phyloP scores from a whole-genome alignment of 2,113 vertebrate genomes.

The Scomber colias region DNA sequence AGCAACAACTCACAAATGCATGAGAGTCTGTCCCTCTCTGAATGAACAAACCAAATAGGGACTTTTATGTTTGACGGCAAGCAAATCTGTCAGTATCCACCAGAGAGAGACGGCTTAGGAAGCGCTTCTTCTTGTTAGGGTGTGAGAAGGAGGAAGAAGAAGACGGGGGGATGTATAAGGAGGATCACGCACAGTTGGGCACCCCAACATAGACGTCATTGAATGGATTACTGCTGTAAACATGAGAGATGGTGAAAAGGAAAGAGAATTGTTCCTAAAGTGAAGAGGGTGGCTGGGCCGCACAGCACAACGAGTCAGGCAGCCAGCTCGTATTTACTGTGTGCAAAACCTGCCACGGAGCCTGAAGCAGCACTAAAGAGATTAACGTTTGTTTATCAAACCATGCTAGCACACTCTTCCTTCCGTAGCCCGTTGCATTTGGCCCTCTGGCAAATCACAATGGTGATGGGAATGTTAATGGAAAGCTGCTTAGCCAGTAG shows the following conservation, averaged over 20 bases:
- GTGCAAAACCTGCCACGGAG: conserved; percentile 44
- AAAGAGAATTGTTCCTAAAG: conserved; percentile 44
- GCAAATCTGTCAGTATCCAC: conserved; percentile 34
- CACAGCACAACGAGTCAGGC: conserved; percentile 31
- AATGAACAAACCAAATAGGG: conserved; percentile 42
- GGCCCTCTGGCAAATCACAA: conserved; percentile 29
- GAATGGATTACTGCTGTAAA: conserved; percentile 61
- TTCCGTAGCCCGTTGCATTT: conserved; percentile 21
- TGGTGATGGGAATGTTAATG: conserved; percentile 26
- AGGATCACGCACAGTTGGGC: conserved; percentile 55
- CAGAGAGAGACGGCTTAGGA: conserved; percentile 31
- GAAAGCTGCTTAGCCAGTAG: conserved; percentile 2
- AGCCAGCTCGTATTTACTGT: conserved; percentile 36
- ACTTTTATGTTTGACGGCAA: conserved; percentile 37
- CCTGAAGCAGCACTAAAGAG: conserved; percentile 55
- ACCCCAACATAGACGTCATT: conserved; percentile 45
- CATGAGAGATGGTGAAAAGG: conserved; percentile 47
- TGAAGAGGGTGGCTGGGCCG: conserved; percentile 16
- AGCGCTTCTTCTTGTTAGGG: conserved; percentile 11
- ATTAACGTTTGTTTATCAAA: conserved; percentile 66
- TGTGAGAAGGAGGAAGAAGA: not conserved
- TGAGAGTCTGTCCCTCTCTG: not conserved
- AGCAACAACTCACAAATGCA: conserved; percentile 31
- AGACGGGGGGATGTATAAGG: conserved; percentile 23
- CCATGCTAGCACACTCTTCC: conserved; percentile 33